Base-by-base conservation (phyloP, 2,797 vertebrate species). In the Helarctos malayanus region DNA sequence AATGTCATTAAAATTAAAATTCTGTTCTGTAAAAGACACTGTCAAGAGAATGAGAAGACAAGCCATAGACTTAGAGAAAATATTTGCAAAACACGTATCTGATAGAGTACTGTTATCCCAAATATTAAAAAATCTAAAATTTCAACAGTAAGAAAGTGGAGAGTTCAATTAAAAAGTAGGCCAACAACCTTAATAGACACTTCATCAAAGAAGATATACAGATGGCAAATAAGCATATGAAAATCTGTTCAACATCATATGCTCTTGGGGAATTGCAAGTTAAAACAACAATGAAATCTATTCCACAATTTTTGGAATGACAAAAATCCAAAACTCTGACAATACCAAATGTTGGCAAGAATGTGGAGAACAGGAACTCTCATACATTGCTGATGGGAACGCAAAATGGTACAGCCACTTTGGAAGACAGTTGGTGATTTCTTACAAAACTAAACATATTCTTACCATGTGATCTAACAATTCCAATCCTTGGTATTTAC, bases 1-100 rank as follows among this genome's bases (percentile, higher is more conserved):
- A 27, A 29, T 11, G 68, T 80, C 19, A 89, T 10, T 57, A 89
- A 91, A 91, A 80, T 69, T 84, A 59, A 96, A 81, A 45, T 27
- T 85, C 16, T 29, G 7, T 61, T 91, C 7, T 91, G 3, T 69
- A 32, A 76, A 92, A 87, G 94, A 87, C 2, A 29, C 3, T 68
- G 2, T 45, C 38, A 35, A 38, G 32, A 90, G 10, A 83, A 56
- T 85, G 59, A 75, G 35, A 38, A 47, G 21, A 52, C 2, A 84
- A 94, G 23, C 41, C 15, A 78, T 0, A 68, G 3, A 88, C 32
- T 65, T 47, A 45, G 11, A 88, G 32, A 95, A 92, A 96, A 82
- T 61, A 54, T 41, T 61, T 82, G 29, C 29, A 65, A 79, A 89
- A 95, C 2, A 52, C 10, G 10, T 73, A 78, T 32, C 2, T 79